These are phyloP conservation scores for Ptiloglossa arizonensis DNA, from an alignment of 1,140 invertebrate genomes.

Conservation along the genomic window DNA sequence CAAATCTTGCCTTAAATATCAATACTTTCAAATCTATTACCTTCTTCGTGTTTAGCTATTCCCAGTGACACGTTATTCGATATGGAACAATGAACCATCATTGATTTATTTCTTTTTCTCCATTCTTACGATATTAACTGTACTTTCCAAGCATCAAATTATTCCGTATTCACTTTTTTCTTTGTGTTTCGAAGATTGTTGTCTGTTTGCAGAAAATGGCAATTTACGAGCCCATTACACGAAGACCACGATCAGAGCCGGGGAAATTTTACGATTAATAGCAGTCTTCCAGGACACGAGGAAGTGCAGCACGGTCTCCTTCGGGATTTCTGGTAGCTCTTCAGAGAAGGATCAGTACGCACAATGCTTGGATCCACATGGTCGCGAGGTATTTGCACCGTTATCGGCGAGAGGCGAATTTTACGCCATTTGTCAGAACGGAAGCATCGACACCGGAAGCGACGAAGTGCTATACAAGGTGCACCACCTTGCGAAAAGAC, in stretches of 20 bases:
- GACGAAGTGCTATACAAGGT: conserved; percentile 79
- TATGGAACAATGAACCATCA: too few relatives aligned
- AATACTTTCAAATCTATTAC: too few relatives aligned
- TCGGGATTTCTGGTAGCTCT: conserved; percentile 74
- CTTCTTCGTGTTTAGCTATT: too few relatives aligned
- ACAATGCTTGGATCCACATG: conserved; percentile 79
- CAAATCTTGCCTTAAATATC: too few relatives aligned
- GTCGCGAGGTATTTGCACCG: conserved; percentile 77
- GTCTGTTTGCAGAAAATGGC: conserved; percentile 74
- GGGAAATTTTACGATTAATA: conserved; percentile 79
- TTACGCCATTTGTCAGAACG: conserved; percentile 77
- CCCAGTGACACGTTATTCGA: too few relatives aligned
- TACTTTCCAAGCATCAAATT: too few relatives aligned
- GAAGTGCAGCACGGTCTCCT: conserved; percentile 75
- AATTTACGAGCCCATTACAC: conserved; percentile 80
- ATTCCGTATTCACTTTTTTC: too few relatives aligned
- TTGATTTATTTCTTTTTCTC: too few relatives aligned
- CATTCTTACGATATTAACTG: too few relatives aligned
- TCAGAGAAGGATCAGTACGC: conserved; percentile 80
- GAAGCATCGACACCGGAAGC: conserved; percentile 69
- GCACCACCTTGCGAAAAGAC: conserved; percentile 75
- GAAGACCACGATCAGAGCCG: conserved; percentile 80
- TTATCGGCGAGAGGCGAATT: conserved; percentile 78
- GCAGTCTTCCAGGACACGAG: conserved; percentile 82
- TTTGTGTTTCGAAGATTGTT: background rate